phyloP scores from a whole-genome alignment of 2,113 vertebrate genomes.

The Neomonachus schauinslandi region DNA sequence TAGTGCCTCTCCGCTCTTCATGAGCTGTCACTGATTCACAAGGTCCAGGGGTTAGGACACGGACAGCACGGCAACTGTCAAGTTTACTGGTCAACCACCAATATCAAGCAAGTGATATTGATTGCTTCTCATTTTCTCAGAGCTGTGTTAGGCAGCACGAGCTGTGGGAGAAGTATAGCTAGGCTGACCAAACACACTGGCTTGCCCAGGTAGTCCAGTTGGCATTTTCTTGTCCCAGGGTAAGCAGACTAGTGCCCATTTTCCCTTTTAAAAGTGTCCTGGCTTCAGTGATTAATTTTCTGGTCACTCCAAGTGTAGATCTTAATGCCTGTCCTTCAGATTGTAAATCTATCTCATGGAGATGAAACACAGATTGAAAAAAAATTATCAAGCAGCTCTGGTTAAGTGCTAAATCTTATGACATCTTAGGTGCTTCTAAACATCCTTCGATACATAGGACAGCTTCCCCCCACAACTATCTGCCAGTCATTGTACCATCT shows the following conservation, averaged over 20 bases:
- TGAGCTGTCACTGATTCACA: not conserved
- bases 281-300: not conserved
- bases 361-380: not conserved
- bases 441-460: not conserved
- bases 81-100: not conserved
- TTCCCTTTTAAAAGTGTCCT: not conserved
- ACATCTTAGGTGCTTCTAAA: not conserved
- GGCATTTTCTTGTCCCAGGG: not conserved
- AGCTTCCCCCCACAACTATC: not conserved
- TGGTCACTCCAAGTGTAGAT: not conserved
- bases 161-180: fast-evolving
- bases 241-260: not conserved
- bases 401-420: not conserved
- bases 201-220: not conserved
- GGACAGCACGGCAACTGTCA: not conserved
- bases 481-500: not conserved
- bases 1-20: not conserved
- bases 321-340: not conserved
- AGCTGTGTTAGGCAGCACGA: not conserved
- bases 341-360: not conserved
- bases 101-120: not conserved
- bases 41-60: not conserved
- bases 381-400: not conserved
- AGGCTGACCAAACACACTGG: not conserved
- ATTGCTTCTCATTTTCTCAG: not conserved